A percentile compares a stretch with the other conserved stretches of the same genome.
Evolutionary conservation across 1,140 invertebrate species (phyloP).

Genomic region (Bombus breviceps): DNA sequence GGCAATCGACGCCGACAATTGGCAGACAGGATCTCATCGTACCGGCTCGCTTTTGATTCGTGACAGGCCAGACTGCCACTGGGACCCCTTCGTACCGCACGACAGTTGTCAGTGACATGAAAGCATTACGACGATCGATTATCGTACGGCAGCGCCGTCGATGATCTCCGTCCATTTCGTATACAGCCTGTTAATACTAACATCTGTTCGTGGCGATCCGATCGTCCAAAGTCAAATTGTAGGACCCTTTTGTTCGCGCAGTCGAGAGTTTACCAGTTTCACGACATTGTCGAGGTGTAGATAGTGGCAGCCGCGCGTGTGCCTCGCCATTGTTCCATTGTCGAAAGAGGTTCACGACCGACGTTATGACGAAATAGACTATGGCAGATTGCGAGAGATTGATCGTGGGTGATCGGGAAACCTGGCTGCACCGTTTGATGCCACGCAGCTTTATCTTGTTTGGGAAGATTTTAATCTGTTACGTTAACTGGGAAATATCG

Average conservation of each 20-base stretch:
- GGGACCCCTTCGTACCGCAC: not conserved
- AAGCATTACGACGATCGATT: slow-evolving; percentile 53
- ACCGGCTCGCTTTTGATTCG: slow-evolving; percentile 34
- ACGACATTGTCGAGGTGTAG: not conserved
- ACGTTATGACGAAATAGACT: not conserved
- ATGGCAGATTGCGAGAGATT: not conserved
- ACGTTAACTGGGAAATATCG: too few species aligned
- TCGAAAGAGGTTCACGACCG: not conserved
- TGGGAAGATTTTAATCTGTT: too few species aligned
- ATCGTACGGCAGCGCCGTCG: not conserved
- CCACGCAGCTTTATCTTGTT: too few species aligned
- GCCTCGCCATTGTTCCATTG: not conserved
- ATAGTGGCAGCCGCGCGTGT: not conserved
- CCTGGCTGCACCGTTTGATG: not conserved
- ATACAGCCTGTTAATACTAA: slow-evolving; percentile 32
- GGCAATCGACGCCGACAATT: slow-evolving; percentile 41
- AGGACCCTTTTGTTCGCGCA: not conserved
- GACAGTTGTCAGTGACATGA: slow-evolving; percentile 52
- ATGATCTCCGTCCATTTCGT: slow-evolving; percentile 37
- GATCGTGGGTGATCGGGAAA: not conserved
- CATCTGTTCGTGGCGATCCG: slow-evolving; percentile 21
- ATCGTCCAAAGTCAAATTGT: slow-evolving; percentile 5
- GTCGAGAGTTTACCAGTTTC: not conserved
- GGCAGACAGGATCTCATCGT: slow-evolving; percentile 32
- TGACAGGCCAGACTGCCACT: slow-evolving; percentile 1